phyloP scores from a whole-genome alignment of 2,797 vertebrate genomes.

The Aselliscus stoliczkanus region DNA sequence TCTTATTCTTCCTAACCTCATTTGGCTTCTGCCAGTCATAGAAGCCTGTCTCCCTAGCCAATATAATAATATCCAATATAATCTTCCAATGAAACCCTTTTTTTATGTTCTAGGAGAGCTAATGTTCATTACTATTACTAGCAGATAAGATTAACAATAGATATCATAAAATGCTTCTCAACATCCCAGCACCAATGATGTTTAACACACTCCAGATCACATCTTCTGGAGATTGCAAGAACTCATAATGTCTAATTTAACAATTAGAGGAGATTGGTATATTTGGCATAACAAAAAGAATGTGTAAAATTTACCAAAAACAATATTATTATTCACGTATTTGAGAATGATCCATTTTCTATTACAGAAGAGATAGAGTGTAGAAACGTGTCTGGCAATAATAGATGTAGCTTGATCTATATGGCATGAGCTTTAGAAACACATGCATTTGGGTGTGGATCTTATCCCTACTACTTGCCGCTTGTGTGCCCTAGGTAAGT shows the following conservation, averaged over 20 bases:
- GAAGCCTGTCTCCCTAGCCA: background rate
- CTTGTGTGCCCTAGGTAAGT: background rate
- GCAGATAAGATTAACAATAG: background rate
- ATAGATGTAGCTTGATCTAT: background rate
- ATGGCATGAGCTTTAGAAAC: background rate
- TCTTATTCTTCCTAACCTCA: background rate
- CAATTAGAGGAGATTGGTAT: background rate
- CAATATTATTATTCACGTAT: background rate
- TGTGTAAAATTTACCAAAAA: background rate
- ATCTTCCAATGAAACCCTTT: background rate
- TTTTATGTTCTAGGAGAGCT: background rate
- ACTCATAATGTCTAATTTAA: background rate
- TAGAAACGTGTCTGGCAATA: background rate
- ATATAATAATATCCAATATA: background rate
- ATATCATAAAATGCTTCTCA: background rate
- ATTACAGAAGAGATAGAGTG: background rate
- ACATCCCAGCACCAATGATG: background rate
- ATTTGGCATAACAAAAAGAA: background rate
- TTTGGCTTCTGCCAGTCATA: background rate
- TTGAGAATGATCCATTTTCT: background rate
- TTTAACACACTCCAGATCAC: background rate
- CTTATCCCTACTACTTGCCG: background rate
- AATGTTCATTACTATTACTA: background rate
- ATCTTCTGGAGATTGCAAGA: background rate
- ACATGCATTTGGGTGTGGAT: background rate